Evolutionary conservation across 1,140 invertebrate genomes (phyloP), one percentile per base, ranked within the genome.

Genomic region (Temnothorax nylanderi): DNA sequence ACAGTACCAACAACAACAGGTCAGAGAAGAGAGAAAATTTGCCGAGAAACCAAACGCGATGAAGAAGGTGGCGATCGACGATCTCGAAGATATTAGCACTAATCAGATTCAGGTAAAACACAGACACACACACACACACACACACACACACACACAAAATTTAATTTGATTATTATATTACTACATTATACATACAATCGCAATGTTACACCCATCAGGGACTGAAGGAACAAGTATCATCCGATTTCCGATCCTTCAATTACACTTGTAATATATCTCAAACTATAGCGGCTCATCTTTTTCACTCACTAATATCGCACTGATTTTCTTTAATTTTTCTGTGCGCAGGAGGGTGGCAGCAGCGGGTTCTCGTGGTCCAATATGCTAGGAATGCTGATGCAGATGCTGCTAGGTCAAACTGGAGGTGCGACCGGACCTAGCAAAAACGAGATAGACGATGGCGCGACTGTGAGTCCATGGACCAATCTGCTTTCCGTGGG

Each of bases 21-120:
- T 87, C 18, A 92, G 92, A 44, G 93, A 96, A 67, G 97, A 97
- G 62, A 96, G 98, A 71, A 98, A 98, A 95, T 98, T 98, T 93
- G 97, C 97, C 0, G 97, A 98, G 92, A 98, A 98, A 94, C 97
- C 98, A 8, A 98, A 98, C 92, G 97, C 97, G 3, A 96, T 98
- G 91, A 98, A 98, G 94, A 98, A 98, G 95, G 98, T 98, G 1
- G 97, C 97, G 0, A 92, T 98, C 3, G 97, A 98, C 92, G 97
- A 98, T 92, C 94, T 98, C 74, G 97, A 98, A 87, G 98, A 98
- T 89, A 96, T 98, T 85, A 96, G 97, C 91, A 97, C 96, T 58
- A 98, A 98, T 94, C 97, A 97, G 86, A 97, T 98, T 91, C 96
- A 96, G 82, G 97, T 96, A 92, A 93, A 86, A 26, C 11, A 44